Evolutionary conservation across 2,113 vertebrate species (phyloP).

Genomic region (Aphyosemion australe): DNA sequence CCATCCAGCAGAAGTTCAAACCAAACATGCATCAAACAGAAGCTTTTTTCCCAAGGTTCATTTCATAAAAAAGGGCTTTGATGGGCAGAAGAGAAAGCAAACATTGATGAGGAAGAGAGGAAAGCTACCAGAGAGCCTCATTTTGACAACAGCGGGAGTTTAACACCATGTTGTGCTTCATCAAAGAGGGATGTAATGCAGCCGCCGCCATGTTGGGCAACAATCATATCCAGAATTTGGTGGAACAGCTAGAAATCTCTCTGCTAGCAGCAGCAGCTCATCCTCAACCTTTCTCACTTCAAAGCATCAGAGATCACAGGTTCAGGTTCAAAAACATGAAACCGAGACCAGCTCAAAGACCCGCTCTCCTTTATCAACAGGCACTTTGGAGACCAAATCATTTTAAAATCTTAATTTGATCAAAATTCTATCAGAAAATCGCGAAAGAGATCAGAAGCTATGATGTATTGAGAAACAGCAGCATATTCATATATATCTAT

Average conservation of each 20-base stretch:
- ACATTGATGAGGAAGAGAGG: conserved; percentile 14
- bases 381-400: conserved; percentile 27
- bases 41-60: conserved; percentile 32
- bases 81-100: conserved; percentile 26
- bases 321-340: conserved; percentile 60
- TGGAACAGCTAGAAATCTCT: conserved; percentile 27
- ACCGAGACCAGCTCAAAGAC: conserved; percentile 60
- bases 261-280: conserved; percentile 13
- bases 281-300: conserved; percentile 56
- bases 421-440: too few species aligned
- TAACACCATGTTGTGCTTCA: conserved; percentile 39
- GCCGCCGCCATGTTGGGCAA: conserved; percentile 57
- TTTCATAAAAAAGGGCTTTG: conserved; percentile 36
- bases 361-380: conserved; percentile 57
- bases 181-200: conserved; percentile 39
- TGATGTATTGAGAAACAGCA: too few species aligned
- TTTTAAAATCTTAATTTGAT: too few species aligned
- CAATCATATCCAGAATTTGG: conserved; percentile 30
- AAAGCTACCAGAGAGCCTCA: conserved; percentile 19
- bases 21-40: too few species aligned
- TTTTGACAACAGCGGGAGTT: conserved; percentile 31
- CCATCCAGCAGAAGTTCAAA: conserved; percentile 41
- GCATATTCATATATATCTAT: too few species aligned
- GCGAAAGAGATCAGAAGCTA: too few species aligned
- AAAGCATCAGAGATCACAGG: conserved; percentile 66